phyloP scores from a whole-genome alignment of 2,888 invertebrate species.

The Athalia cordata region DNA sequence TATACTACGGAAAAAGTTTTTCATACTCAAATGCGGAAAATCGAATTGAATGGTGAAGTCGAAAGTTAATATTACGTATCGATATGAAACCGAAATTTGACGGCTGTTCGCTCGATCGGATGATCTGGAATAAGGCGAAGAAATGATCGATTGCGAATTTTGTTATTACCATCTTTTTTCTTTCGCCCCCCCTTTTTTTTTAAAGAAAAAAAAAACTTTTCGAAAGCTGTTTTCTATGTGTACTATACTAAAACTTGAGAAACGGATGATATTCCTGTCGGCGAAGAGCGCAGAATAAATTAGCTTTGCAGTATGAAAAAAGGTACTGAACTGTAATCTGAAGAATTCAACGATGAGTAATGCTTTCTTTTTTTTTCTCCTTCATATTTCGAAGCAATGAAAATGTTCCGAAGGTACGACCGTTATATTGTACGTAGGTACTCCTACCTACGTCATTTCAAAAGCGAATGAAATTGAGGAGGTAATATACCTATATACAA shows the following conservation, averaged over 20 bases:
- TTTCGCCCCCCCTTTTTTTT: no score
- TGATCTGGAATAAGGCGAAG: no score
- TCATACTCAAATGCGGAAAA: not conserved
- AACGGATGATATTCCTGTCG: not conserved
- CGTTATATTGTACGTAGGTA: no score
- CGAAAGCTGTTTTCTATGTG: no score
- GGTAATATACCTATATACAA: not conserved
- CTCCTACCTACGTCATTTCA: no score
- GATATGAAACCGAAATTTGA: no score
- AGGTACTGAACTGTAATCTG: not conserved
- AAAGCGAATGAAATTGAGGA: not conserved
- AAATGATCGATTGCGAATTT: no score
- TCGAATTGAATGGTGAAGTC: no score
- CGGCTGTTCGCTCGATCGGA: no score
- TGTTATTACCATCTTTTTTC: no score
- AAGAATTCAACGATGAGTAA: not conserved
- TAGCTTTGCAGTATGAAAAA: constrained; percentile 11
- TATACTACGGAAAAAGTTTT: not conserved
- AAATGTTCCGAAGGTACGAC: not conserved
- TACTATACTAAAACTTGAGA: not conserved
- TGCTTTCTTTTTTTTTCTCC: not conserved
- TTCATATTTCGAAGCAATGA: not conserved
- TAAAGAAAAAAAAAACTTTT: no score
- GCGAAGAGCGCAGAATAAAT: not conserved
- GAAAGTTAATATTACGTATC: no score